Base-by-base conservation (phyloP, 1,140 invertebrate genomes). In the Lepidurus apus region DNA sequence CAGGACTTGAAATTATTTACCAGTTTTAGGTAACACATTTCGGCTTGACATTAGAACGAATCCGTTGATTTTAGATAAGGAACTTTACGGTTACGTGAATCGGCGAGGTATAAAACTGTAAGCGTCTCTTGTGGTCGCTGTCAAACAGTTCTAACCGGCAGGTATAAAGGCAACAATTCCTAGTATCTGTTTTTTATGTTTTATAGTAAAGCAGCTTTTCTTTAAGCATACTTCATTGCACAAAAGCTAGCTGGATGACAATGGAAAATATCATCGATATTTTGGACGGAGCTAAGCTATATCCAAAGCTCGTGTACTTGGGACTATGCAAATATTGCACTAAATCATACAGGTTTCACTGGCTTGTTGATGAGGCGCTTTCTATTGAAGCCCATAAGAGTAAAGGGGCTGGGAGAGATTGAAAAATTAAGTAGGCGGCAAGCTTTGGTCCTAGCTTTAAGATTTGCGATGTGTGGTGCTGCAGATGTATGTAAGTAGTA, bases 341-440 rank as follows among this genome's bases (percentile, higher is more conserved):
- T 65, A 65, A 65, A 65, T 65, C 53, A 65, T n/a, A 65, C 21
- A n/a, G 17, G 53, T 21, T 9, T 65, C 6, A 65, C 17, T 65
- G 53, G 53, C 53, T 65, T 65, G 53, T 65, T 65, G 53, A 65
- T 65, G 53, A 65, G 53, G 17, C 53, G 53, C 53, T 65, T 9
- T 9, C 34, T 34, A 34, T 34, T 34, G 34, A 34, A 34, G 53
- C 17, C 53, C 53, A 65, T 65, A 17, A 1, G 53, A 65, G 53
- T 65, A n/a, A 65, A 65, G 21, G 53, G 53, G 53, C 53, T n/a
- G 53, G 53, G 13, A 65, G 13, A 21, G 21, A 13, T 65, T 65
- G 53, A 65, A 65, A 65, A 65, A 65, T 65, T 65, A 65, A 65
- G 53, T 65, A 21, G 53, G 53, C 53, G 53, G 53, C 53, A 65